Percentiles rank a stretch among this genome's conserved stretches.
Evolutionary conservation across 2,113 vertebrate species (phyloP).

Genomic region (Pantherophis guttatus): DNA sequence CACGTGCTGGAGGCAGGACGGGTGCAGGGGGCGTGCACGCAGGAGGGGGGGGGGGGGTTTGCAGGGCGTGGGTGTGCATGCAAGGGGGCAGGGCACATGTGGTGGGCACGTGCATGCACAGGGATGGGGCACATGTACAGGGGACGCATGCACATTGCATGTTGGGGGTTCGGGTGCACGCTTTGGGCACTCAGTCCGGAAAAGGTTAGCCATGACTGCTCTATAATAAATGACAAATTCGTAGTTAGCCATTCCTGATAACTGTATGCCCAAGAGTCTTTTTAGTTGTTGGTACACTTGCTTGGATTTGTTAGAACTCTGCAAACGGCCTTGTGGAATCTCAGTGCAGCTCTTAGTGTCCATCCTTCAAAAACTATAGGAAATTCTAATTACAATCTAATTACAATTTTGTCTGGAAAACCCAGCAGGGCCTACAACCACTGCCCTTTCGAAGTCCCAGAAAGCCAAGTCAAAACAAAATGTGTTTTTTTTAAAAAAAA

Average conservation of each 20-base stretch:
- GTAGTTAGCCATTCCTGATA: background rate
- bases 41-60: too few species aligned
- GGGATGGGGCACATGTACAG: too few species aligned
- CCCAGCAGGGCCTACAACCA: slow-evolving; percentile 28
- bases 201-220: too few species aligned
- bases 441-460: slow-evolving; percentile 26
- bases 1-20: too few species aligned
- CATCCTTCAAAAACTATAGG: accelerated
- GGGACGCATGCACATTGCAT: too few species aligned
- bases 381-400: slow-evolving; percentile 18
- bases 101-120: too few species aligned
- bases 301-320: background rate
- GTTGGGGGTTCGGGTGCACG: too few species aligned
- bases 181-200: too few species aligned
- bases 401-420: slow-evolving; percentile 23
- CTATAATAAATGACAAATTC: background rate
- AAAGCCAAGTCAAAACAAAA: slow-evolving; percentile 26
- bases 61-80: too few species aligned
- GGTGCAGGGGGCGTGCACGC: too few species aligned
- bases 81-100: too few species aligned
- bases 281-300: background rate
- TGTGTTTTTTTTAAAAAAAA: background rate
- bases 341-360: background rate
- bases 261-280: background rate
- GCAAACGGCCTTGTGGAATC: accelerated